Evolutionary conservation across 1,140 invertebrate species (phyloP).

Genomic region (Stenopsyche tienmushanensis): DNA sequence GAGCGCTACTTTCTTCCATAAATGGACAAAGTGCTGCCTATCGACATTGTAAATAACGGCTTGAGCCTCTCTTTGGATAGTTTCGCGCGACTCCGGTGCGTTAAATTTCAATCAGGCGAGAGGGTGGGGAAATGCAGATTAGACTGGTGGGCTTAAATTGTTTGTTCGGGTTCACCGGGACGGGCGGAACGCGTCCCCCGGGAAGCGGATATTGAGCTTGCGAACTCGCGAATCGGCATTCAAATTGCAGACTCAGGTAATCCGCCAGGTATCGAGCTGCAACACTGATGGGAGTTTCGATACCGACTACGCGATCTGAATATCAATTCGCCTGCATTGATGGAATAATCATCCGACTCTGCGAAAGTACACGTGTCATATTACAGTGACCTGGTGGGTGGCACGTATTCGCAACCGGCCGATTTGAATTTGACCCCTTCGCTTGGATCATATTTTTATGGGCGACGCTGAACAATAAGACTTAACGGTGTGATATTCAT

Average conservation of each 20-base stretch:
- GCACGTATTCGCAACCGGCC: too few species aligned
- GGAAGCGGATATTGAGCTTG: conserved; percentile 22
- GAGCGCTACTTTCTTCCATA: too few species aligned
- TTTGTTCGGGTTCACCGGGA: too few species aligned
- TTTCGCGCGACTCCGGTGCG: not conserved
- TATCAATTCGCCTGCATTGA: not conserved
- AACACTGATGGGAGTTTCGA: conserved; percentile 14
- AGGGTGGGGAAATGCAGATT: not conserved
- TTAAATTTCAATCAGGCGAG: not conserved
- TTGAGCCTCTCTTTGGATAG: not conserved
- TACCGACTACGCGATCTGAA: not conserved
- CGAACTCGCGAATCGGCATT: conserved; percentile 24
- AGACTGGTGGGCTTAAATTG: too few species aligned
- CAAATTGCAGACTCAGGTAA: conserved; percentile 33
- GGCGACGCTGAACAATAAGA: too few species aligned
- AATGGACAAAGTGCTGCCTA: not conserved
- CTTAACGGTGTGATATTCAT: too few species aligned
- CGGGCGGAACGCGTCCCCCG: too few species aligned
- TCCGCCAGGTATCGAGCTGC: conserved; percentile 25
- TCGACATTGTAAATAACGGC: not conserved
- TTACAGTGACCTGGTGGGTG: too few species aligned
- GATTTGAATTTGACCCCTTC: too few species aligned
- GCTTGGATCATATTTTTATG: too few species aligned
- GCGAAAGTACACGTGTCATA: not conserved
- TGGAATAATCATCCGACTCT: not conserved